A percentile compares a stretch with the other conserved stretches of the same genome.
These are phyloP conservation scores for Ostrea denselamellosa DNA, from an alignment of 1,140 invertebrate species.

Conservation along the genomic window DNA sequence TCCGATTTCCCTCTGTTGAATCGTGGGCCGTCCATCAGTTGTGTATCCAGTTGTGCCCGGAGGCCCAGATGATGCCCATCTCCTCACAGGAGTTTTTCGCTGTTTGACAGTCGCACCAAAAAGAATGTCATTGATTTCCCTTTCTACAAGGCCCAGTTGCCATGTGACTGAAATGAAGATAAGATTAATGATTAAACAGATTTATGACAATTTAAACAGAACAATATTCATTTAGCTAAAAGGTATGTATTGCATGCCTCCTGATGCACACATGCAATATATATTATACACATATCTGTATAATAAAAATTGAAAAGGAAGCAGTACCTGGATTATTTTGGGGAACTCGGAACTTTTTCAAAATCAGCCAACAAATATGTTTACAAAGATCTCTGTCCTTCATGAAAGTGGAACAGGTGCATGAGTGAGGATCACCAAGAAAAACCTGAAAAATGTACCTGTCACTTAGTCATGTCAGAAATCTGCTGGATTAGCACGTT, in stretches of 20 bases:
- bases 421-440: constrained; percentile 76
- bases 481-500: too few relatives aligned
- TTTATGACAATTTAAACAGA: too few relatives aligned
- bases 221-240: too few relatives aligned
- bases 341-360: constrained; percentile 77
- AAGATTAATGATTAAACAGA: too few relatives aligned
- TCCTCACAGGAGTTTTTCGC: constrained; percentile 53
- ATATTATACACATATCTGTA: too few relatives aligned
- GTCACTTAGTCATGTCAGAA: too few relatives aligned
- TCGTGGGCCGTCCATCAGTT: constrained; percentile 62
- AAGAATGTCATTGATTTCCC: constrained; percentile 77
- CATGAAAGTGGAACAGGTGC: constrained; percentile 76
- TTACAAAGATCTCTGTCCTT: constrained; percentile 78
- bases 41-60: constrained; percentile 5
- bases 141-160: constrained; percentile 77
- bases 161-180: constrained; percentile 72
- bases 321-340: constrained; percentile 75
- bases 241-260: too few relatives aligned
- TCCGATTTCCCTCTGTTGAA: constrained; percentile 76
- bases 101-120: constrained; percentile 61
- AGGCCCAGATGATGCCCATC: constrained; percentile 44
- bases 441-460: background rate
- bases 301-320: constrained; percentile 23
- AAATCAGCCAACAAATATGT: constrained; percentile 78
- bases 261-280: too few relatives aligned